Conservation (phyloP, 2,888 invertebrate genomes). For the Dolichopus griseipennis region DNA sequence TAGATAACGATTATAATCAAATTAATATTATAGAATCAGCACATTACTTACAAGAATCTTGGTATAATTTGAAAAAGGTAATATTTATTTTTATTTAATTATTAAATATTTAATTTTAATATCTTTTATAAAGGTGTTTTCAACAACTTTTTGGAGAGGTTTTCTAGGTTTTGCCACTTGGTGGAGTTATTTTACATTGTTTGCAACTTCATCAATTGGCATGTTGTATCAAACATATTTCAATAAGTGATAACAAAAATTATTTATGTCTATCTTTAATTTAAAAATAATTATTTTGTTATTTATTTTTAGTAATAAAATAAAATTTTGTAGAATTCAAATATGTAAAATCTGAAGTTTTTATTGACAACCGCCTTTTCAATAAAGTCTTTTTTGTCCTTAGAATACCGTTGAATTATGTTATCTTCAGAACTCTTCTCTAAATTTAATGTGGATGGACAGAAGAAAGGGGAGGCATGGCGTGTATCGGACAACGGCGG, state of each 20-base stretch:
- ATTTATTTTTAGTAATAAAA: background rate
- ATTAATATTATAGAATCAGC: conserved; percentile 53
- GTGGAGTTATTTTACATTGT: conserved; percentile 88
- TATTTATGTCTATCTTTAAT: background rate
- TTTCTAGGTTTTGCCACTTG: conserved; percentile 83
- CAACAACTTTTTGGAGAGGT: conserved; percentile 74
- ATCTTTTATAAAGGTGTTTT: conserved; percentile 52
- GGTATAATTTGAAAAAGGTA: conserved; percentile 74
- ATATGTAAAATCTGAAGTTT: too few relatives aligned
- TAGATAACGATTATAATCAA: conserved; percentile 31
- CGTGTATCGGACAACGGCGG: too few relatives aligned
- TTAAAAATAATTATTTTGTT: background rate
- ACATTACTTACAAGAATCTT: conserved; percentile 69
- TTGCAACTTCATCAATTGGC: conserved; percentile 78
- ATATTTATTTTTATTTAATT: conserved; percentile 27
- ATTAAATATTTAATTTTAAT: too few relatives aligned
- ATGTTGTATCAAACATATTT: conserved; percentile 86
- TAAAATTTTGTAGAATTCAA: too few relatives aligned
- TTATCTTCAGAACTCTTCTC: too few relatives aligned
- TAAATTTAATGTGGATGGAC: too few relatives aligned
- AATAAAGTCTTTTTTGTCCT: too few relatives aligned
- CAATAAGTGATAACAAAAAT: conserved; percentile 43
- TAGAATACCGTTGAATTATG: too few relatives aligned
- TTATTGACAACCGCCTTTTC: too few relatives aligned
- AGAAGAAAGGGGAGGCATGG: too few relatives aligned